A percentile compares a stretch with the other conserved stretches of the same genome.
phyloP scores from a whole-genome alignment of 1,140 invertebrate genomes.

The Drosophila biarmipes region DNA sequence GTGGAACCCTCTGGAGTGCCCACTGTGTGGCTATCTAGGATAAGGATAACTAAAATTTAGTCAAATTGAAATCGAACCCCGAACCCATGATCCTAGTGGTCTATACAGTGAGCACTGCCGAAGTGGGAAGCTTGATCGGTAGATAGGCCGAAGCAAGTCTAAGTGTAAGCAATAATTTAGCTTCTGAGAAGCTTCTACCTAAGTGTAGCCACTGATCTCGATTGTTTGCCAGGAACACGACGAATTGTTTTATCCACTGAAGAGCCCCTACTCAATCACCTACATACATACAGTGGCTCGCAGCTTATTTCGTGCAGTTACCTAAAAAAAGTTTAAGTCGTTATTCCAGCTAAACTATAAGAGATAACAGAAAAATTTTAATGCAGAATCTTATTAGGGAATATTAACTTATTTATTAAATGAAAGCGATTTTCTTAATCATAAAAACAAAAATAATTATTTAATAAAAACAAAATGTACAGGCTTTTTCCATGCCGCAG shows the following conservation, averaged over 20 bases:
- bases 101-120: slow-evolving; percentile 19
- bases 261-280: slow-evolving; percentile 23
- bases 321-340: too few relatives aligned
- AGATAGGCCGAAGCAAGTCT: slow-evolving; percentile 26
- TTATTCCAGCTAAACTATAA: too few relatives aligned
- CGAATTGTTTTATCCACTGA: slow-evolving; percentile 23
- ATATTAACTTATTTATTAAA: too few relatives aligned
- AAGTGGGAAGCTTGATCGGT: slow-evolving; percentile 6
- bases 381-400: too few relatives aligned
- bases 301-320: too few relatives aligned
- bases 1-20: neutral
- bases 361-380: too few relatives aligned
- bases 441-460: too few relatives aligned
- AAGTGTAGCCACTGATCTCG: slow-evolving; percentile 46
- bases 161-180: slow-evolving; percentile 54
- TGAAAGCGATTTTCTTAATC: too few relatives aligned
- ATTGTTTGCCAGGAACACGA: slow-evolving; percentile 29
- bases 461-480: too few relatives aligned
- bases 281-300: too few relatives aligned
- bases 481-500: too few relatives aligned
- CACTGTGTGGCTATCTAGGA: neutral
- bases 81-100: neutral
- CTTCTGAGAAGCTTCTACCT: slow-evolving; percentile 72
- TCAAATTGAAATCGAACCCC: neutral
- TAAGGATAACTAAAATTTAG: neutral